These are phyloP conservation scores for Rhineura floridana DNA, from an alignment of 2,113 vertebrate genomes.

Conservation along the genomic window DNA sequence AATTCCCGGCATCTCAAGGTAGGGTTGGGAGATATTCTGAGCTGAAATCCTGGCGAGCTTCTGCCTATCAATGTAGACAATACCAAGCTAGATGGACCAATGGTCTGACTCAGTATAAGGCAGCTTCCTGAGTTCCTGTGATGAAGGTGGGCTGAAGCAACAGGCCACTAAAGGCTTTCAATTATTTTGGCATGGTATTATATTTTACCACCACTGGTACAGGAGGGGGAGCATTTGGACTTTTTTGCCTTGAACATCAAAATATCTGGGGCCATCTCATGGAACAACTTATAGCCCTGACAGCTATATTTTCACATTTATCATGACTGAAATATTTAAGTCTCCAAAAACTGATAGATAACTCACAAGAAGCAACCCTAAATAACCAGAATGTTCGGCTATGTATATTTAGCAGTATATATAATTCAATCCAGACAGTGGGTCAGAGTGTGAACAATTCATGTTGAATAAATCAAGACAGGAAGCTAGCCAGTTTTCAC, in stretches of 20 bases:
- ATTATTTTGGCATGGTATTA: neutral
- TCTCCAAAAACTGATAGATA: no score
- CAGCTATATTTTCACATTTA: neutral
- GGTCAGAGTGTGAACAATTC: neutral
- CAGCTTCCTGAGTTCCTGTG: no score
- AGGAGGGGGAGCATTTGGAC: neutral
- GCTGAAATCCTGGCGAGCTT: no score
- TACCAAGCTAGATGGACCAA: no score
- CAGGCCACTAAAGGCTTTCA: neutral
- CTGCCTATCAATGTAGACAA: no score
- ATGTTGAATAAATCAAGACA: neutral
- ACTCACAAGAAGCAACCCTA: neutral
- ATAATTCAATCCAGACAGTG: neutral
- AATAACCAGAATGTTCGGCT: neutral
- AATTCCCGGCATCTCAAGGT: no score
- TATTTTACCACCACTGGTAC: neutral
- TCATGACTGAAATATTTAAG: neutral
- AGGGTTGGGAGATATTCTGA: no score
- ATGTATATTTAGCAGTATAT: neutral
- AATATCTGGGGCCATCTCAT: neutral
- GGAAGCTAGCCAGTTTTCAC: neutral
- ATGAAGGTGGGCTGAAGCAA: neutral
- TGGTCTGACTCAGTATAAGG: no score
- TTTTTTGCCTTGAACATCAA: neutral
- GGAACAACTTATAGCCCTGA: neutral